Base-by-base conservation (phyloP, 2,797 vertebrate genomes). In the Tapirus indicus region DNA sequence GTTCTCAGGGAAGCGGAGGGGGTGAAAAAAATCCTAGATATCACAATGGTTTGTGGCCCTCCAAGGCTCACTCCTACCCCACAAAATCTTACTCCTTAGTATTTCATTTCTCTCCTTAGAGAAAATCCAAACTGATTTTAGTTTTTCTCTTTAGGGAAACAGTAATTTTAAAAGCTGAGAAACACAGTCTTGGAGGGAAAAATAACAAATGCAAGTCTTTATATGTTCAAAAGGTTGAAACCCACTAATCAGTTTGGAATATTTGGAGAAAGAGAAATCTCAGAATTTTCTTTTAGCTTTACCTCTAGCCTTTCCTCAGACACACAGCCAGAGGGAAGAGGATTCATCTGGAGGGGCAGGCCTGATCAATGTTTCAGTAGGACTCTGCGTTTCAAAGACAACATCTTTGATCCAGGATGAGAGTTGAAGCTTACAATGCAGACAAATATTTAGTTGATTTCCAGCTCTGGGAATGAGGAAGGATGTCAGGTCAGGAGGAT, bases 301-400 rank as follows among this genome's bases (percentile, higher is more conserved):
- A 35, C 17, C 0, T 3, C 62, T 5, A 20, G 10, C 27, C 27
- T 38, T 38, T 52, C n/a, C 32, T 3, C 5, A 0, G 35, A 74
- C 41, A 14, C 29, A 41, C 5, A 5, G 41, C 38, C 14, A 6
- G 29, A 20, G 2, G 35, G 54, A 32, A 35, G 0, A 21, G 14
- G 32, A 25, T 4, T 35, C 49, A 1, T 32, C 32, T 4, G 18
- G 29, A 14, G 23, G 75, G 35, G 10, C 4, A 11, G 75, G 49
- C 56, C 71, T 25, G 25, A 29, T 68, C 27, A 0, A 1, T 1
- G 1, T 41, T 2, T 44, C 23, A 4, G 29, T 0, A 16, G 7
- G 64, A 49, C 17, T 54, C 69, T 27, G n/a, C 41, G 11, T 62
- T 35, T 60, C 84, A 62, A 60, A 88, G 17, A 56, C 0, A 16